Percentiles rank a stretch among this genome's conserved stretches.
Conservation (phyloP, 2,113 vertebrate species). For the Chinchilla lanigera region DNA sequence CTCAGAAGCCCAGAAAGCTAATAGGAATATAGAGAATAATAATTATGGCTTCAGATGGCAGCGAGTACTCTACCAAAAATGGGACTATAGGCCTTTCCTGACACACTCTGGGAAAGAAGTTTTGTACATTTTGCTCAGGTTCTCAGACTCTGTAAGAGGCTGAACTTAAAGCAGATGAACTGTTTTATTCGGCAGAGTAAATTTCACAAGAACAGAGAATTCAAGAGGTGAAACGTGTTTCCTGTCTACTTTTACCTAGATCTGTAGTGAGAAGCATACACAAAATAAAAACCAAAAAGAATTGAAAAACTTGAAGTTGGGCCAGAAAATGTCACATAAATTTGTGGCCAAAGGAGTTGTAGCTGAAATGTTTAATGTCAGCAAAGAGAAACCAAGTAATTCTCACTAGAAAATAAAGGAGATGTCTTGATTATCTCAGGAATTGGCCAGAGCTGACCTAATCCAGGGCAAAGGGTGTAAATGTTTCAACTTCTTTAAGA, state of each 20-base stretch:
- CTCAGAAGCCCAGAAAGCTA: not conserved
- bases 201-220: not conserved
- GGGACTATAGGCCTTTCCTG: not conserved
- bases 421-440: not conserved
- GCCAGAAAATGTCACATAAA: not conserved
- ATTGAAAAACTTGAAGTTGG: not conserved
- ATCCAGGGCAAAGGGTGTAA: not conserved
- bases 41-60: not conserved
- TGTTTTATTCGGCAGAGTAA: not conserved
- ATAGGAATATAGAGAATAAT: not conserved
- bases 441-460: not conserved
- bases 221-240: not conserved
- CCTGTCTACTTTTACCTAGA: not conserved
- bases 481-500: not conserved
- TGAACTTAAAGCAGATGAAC: not conserved
- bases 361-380: not conserved
- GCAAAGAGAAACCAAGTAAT: not conserved
- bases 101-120: not conserved
- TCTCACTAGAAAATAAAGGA: not conserved
- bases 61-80: not conserved
- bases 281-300: not conserved
- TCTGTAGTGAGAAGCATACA: not conserved
- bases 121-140: not conserved
- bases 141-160: not conserved
- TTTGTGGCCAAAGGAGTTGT: not conserved